A percentile compares a stretch with the other conserved stretches of the same genome.
phyloP scores from a whole-genome alignment of 2,113 vertebrate species.

The Enhydra lutris region DNA sequence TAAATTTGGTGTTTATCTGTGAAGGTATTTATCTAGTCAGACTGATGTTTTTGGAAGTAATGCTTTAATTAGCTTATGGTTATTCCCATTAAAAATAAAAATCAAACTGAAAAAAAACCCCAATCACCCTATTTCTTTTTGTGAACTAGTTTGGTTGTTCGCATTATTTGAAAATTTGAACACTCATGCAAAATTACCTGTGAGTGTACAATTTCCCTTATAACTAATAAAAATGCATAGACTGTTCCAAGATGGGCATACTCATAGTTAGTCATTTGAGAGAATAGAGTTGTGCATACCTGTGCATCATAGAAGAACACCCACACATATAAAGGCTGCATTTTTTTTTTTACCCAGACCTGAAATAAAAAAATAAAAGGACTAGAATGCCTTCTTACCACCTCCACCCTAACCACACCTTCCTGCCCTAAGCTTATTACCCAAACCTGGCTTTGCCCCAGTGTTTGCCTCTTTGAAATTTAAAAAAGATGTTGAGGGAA shows the following conservation, averaged over 20 bases:
- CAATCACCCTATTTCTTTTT: neutral
- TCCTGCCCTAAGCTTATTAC: conserved; percentile 56
- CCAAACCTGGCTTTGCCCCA: conserved; percentile 46
- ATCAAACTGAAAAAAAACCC: too few species aligned
- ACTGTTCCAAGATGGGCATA: conserved; percentile 43
- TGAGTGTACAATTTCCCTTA: conserved; percentile 26
- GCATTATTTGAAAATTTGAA: conserved; percentile 28
- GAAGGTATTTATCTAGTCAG: neutral
- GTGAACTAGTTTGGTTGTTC: neutral
- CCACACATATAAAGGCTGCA: conserved; percentile 51
- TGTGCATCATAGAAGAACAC: conserved; percentile 57
- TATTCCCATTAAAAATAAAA: neutral
- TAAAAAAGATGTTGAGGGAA: conserved; percentile 48
- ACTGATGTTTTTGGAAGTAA: conserved; percentile 15
- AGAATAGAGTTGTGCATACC: conserved; percentile 47
- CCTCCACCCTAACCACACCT: conserved; percentile 72
- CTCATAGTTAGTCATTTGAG: conserved; percentile 65
- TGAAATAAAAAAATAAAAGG: conserved; percentile 57
- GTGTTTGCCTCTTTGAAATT: conserved; percentile 47
- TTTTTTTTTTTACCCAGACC: conserved; percentile 58
- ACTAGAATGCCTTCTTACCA: conserved; percentile 34
- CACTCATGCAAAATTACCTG: neutral
- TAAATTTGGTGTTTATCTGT: neutral
- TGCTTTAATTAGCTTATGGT: neutral
- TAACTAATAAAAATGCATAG: conserved; percentile 47